Percentiles rank a stretch among this genome's conserved stretches.
Conservation (phyloP, 2,888 invertebrate genomes). For the Busseola fusca region DNA sequence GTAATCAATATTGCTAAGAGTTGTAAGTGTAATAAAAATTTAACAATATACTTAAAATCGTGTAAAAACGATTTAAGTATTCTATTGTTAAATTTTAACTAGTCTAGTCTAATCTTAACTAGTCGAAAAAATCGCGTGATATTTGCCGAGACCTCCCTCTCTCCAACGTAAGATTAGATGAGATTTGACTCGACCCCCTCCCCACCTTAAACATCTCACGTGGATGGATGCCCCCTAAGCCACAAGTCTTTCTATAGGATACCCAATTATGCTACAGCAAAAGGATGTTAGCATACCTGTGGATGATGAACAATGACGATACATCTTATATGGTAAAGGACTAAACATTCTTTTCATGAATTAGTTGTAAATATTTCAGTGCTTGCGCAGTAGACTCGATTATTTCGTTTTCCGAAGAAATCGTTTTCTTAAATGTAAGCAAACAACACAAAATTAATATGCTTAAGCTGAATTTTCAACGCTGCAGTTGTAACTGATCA, state of each 20-base stretch:
- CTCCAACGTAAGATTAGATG: too few species aligned
- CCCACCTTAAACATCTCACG: too few species aligned
- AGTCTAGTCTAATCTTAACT: too few species aligned
- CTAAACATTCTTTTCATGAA: conserved; percentile 2
- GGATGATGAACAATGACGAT: not conserved
- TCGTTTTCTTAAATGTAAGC: not conserved
- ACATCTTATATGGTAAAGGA: not conserved
- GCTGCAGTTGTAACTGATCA: not conserved
- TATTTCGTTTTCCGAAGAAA: not conserved
- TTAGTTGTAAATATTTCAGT: conserved; percentile 6
- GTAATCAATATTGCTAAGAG: too few species aligned
- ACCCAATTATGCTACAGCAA: not conserved
- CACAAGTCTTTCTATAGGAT: not conserved
- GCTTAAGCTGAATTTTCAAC: not conserved
- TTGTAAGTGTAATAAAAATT: too few species aligned
- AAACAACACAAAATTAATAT: not conserved
- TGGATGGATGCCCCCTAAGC: too few species aligned
- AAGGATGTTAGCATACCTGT: not conserved
- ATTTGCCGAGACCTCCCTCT: too few species aligned
- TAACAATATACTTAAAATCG: too few species aligned
- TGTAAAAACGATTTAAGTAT: too few species aligned
- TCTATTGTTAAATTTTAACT: too few species aligned
- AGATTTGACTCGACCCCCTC: too few species aligned
- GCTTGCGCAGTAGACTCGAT: not conserved
- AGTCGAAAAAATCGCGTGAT: too few species aligned